phyloP scores from a whole-genome alignment of 1,140 invertebrate species.

The Brachionus manjavacas region DNA sequence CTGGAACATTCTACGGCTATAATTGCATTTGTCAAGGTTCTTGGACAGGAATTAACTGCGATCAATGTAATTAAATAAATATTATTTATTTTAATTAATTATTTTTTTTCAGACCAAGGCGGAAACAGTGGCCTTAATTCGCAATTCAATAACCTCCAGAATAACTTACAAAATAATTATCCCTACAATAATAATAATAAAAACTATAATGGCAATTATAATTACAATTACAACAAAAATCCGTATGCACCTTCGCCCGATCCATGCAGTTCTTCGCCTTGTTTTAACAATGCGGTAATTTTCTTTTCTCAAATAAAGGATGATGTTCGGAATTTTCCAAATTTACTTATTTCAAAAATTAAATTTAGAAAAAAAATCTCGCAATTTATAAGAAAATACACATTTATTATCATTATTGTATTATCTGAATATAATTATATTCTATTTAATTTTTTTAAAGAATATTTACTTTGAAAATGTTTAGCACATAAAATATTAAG shows the following conservation, averaged over 20 bases:
- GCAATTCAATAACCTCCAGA: neutral
- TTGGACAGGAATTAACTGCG: constrained; percentile 32
- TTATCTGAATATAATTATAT: too few relatives aligned
- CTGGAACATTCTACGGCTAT: constrained; percentile 34
- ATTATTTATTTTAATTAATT: neutral
- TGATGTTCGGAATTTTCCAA: too few relatives aligned
- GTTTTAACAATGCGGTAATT: constrained; percentile 28
- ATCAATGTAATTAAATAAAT: neutral
- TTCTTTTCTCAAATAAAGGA: neutral
- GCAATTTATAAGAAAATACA: too few relatives aligned
- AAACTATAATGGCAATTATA: neutral
- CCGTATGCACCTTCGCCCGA: neutral
- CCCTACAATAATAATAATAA: neutral
- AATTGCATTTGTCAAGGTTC: constrained; percentile 2
- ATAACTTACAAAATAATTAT: neutral
- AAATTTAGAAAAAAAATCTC: too few relatives aligned
- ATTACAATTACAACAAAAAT: constrained; percentile 7
- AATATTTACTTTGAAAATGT: too few relatives aligned
- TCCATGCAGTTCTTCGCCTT: constrained; percentile 10
- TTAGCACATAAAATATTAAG: too few relatives aligned
- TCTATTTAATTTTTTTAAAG: too few relatives aligned
- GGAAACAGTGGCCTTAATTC: neutral
- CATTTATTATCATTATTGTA: too few relatives aligned
- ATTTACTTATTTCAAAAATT: too few relatives aligned
- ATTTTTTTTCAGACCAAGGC: neutral